Base-by-base conservation (phyloP, 2,888 invertebrate species). In the Caenorhabditis afra region DNA sequence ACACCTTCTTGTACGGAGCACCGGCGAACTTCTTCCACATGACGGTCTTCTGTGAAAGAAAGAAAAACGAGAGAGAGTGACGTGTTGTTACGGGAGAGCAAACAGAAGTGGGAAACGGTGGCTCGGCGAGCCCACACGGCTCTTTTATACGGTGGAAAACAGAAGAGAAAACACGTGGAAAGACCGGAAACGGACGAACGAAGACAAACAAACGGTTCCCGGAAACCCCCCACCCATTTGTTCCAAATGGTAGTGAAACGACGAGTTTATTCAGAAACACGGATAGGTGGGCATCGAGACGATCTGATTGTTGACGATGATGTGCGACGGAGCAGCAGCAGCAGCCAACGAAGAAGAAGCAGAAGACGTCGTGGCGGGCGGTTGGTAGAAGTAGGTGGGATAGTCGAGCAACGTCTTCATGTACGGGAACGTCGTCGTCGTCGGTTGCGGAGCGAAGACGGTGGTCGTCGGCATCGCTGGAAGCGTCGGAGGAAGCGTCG, bases 381-480 rank as follows among this genome's bases (percentile, higher is more conserved):
- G 59, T 14, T 66, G 70, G 64, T 79, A 81, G 39, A 82, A 66
- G 59, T 82, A 81, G 1, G 82, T 55, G 8, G 82, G 82, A 59
- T 79, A 79, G 16, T 84, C 84, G 23, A 84, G 55, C 14, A 84
- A 64, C 35, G 53, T 71, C 61, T 81, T 82, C 62, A 84, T 67
- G 62, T 84, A 75, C 4, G 82, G 79, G n/a, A n/a, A n/a, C 29
- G 7, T 29, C 29, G 29, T 3, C 16, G 80, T 52, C 2, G 71
- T 59, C 7, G 68, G 70, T 37, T 68, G 67, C 29, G 64, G 49
- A 29, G 66, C 29, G 50, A 76, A 62, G 1, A 80, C 70, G 0
- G 66, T 18, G 10, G 55, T 65, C 58, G 62, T 58, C 12, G 53
- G 59, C 16, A 62, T 37, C 8, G 64, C 39, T 11, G 57, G 22